Evolutionary conservation across 2,888 invertebrate genomes (phyloP), one percentile per base, ranked within the genome.

Genomic region (Pediacus dermestoides): DNA sequence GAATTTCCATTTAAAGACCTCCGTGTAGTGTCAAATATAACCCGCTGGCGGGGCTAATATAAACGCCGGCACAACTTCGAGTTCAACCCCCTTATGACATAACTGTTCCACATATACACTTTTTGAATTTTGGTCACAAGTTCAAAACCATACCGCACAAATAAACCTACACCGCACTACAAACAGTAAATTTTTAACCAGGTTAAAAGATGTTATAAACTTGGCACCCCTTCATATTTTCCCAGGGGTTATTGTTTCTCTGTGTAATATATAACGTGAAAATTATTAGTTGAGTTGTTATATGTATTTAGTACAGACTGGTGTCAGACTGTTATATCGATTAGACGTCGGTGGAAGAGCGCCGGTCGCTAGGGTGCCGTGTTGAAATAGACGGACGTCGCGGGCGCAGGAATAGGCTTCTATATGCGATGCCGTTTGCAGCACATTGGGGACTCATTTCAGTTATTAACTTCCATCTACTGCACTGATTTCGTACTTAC

Each of bases 261-360:
- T n/a, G 21, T 18, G n/a, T 7, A 18, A n/a, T 18, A 18, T n/a
- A 18, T 18, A 18, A 18, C 6, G 21, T 7, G n/a, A 18, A n/a
- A 18, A 18, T 18, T 42, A 46, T 44, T 44, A 42, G 37, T 40
- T 37, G 34, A 44, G 38, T 43, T 44, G 44, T 48, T 45, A 36
- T 37, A 37, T 48, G 44, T 47, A 39, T 50, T 58, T 60, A 55
- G 55, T 57, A 58, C 52, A 58, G 60, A 60, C 55, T 58, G 54
- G 60, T 59, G 60, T 60, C 63, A 63, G 63, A 63, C 63, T 62
- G 60, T 62, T 60, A 61, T 63, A 63, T 63, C 63, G 63, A 63
- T 62, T 61, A 58, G 60, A 52, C 56, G 60, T 55, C 57, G 60
- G 52, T 59, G 56, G 57, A 48, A 44, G 39, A 42, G 50, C 52